Conservation (phyloP, 2,113 vertebrate species). For the Gymnogyps californianus region DNA sequence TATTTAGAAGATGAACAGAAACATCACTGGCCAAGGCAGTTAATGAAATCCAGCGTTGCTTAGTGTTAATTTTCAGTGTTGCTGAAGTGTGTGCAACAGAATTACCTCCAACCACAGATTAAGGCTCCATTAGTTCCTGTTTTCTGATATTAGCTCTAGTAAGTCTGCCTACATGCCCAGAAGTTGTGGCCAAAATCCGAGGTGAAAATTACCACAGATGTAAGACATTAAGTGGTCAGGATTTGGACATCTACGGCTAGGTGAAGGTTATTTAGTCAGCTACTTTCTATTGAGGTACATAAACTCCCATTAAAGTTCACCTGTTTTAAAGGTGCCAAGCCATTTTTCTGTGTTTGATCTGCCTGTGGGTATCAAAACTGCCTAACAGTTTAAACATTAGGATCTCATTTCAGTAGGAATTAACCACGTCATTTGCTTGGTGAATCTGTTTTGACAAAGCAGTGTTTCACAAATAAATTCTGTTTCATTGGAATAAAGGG, state of each 20-base stretch:
- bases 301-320: background rate
- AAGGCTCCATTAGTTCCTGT: background rate
- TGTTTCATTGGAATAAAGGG: background rate
- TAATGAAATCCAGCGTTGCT: background rate
- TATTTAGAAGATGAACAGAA: background rate
- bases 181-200: background rate
- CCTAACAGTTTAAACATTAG: background rate
- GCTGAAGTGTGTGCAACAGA: background rate
- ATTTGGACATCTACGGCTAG: background rate
- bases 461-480: background rate
- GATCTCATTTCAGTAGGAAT: background rate
- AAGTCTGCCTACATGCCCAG: background rate
- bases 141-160: background rate
- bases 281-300: background rate
- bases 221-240: background rate
- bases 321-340: background rate
- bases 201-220: background rate
- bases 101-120: background rate
- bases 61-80: background rate
- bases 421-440: background rate
- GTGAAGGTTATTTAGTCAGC: background rate
- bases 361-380: background rate
- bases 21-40: background rate
- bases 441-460: background rate
- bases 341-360: background rate